Percentiles rank a stretch among this genome's conserved stretches.
These are phyloP conservation scores for Pseudomugil gertrudae DNA, from an alignment of 2,797 vertebrate species.

Conservation along the genomic window DNA sequence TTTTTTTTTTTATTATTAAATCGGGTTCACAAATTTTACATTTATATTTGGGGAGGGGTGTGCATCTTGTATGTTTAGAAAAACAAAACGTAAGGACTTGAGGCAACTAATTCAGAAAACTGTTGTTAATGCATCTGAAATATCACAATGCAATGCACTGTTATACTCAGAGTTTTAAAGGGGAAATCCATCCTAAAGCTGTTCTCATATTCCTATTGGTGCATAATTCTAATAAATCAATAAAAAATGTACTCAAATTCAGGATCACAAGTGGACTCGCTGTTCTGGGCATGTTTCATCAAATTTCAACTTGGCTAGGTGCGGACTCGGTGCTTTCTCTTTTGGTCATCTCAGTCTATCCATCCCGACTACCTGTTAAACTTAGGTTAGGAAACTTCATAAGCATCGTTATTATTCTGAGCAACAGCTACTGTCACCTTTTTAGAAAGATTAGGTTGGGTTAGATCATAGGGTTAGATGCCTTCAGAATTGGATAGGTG, in stretches of 20 bases:
- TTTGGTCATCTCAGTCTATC: slow-evolving; percentile 11
- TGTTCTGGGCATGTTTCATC: slow-evolving; percentile 8
- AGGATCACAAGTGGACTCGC: slow-evolving; percentile 9
- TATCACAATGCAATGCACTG: slow-evolving; percentile 34
- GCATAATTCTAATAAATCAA: slow-evolving; percentile 10
- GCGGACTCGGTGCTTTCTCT: slow-evolving; percentile 19
- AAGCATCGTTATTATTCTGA: slow-evolving; percentile 14
- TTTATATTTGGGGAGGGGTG: slow-evolving; percentile 40
- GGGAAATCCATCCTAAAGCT: slow-evolving; percentile 43
- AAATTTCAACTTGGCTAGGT: slow-evolving; percentile 41
- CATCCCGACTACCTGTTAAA: neutral
- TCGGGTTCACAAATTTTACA: slow-evolving; percentile 55
- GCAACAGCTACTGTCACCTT: neutral
- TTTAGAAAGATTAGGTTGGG: neutral
- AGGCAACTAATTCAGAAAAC: slow-evolving; percentile 19
- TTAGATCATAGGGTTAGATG: no score
- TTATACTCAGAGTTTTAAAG: slow-evolving; percentile 35
- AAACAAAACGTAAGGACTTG: slow-evolving; percentile 15
- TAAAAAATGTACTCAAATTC: neutral
- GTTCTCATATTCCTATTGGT: slow-evolving; percentile 34
- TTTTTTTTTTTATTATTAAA: slow-evolving; percentile 34
- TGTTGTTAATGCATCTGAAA: slow-evolving; percentile 44
- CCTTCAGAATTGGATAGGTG: neutral
- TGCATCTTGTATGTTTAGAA: slow-evolving; percentile 41
- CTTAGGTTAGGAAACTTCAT: neutral